Evolutionary conservation across 2,888 invertebrate species (phyloP).

Genomic region (Calliopum simillimum): DNA sequence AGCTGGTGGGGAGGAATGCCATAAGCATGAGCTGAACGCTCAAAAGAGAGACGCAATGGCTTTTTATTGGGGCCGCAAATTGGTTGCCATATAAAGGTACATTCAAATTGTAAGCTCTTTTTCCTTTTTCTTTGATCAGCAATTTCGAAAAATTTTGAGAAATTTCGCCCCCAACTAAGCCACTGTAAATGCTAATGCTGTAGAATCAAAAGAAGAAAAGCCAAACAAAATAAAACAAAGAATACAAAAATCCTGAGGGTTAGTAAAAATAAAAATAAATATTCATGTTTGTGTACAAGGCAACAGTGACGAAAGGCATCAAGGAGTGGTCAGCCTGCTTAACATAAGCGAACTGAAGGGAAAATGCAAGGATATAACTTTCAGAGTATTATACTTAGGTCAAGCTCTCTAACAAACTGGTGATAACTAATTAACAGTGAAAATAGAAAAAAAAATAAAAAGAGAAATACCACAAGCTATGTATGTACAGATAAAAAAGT

Average conservation of each 20-base stretch:
- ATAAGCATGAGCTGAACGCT: no score
- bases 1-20: no score
- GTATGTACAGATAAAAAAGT: not conserved
- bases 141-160: no score
- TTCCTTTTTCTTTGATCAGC: no score
- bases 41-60: no score
- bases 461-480: not conserved
- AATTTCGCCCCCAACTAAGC: no score
- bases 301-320: not conserved
- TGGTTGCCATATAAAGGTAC: no score
- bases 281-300: constrained; percentile 9
- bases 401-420: not conserved
- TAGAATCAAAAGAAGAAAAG: not conserved
- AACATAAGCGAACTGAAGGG: not conserved
- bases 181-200: not conserved
- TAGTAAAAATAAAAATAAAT: not conserved
- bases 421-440: constrained; percentile 21
- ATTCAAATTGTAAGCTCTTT: no score
- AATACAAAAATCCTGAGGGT: not conserved
- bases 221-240: not conserved
- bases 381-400: not conserved
- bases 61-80: no score
- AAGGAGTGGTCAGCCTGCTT: no score
- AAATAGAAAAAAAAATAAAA: constrained; percentile 2
- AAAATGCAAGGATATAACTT: not conserved